Base-by-base conservation (phyloP, 2,797 vertebrate genomes). In the Bradypodion pumilum region DNA sequence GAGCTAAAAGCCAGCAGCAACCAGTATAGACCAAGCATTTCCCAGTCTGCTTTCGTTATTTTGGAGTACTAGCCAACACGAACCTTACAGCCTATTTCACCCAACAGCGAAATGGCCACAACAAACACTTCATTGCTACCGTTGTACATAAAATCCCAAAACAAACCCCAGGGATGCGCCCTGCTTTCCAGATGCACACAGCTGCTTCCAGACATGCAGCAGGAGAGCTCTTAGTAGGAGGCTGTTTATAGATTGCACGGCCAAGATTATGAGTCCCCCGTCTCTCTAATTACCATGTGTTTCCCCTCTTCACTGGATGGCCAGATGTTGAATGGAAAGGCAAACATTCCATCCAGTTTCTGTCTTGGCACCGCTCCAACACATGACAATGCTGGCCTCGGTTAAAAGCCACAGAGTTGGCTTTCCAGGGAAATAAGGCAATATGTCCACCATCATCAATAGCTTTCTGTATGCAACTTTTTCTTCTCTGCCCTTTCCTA, bases 201-300 rank as follows among this genome's bases (percentile, higher is more conserved):
- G 74, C 56, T 90, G 59, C 88, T 92, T 86, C 52, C 83, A 92
- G 85, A 4, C n/a, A 74, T 52, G 81, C 68, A 29, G 13, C 63
- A 40, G 76, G 74, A 62, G 35, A 66, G 62, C 69, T 56, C 72
- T 78, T 83, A 78, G 9, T 59, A 76, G 37, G 4, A 75, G 63
- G 8, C 6, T 88, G 82, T 91, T 93, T 91, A 91, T 79, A 85
- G 80, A 77, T 42, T 68, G 86, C 87, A 88, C 52, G 27, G 82
- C 86, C 83, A 88, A 89, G 89, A 91, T 92, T 90, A 93, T 83
- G 83, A 92, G 74, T 84, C 86, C 69, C 21, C 87, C 74, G 85
- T 52, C 86, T 73, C 87, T 91, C 86, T 87, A 92, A 94, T 93
- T 93, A 92, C 42, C 87, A 89, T 93, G 89, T 89, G 93, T 91